Percentiles rank a stretch among this genome's conserved stretches.
Evolutionary conservation across 1,140 invertebrate genomes (phyloP).

Genomic region (Ceratina japonica): DNA sequence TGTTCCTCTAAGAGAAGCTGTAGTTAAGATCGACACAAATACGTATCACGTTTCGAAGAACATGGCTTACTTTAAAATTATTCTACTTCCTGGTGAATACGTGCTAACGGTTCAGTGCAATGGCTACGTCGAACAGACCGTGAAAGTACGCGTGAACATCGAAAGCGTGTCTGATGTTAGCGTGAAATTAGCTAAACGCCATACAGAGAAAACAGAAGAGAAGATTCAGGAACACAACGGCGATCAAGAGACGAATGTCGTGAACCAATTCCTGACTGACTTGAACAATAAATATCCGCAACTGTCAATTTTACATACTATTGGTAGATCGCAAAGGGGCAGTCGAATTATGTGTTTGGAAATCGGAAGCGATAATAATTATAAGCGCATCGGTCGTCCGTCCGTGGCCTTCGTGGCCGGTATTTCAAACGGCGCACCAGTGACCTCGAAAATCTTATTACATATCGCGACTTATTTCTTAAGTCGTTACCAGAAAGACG

Average conservation of each 20-base stretch:
- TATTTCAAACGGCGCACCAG: conserved; percentile 64
- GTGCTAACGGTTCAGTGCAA: conserved; percentile 81
- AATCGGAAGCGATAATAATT: conserved; percentile 63
- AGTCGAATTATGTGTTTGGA: conserved; percentile 68
- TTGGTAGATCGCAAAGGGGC: conserved; percentile 63
- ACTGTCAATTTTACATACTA: conserved; percentile 67
- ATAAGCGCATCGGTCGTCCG: conserved; percentile 60
- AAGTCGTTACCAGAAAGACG: conserved; percentile 62
- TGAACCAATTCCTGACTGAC: conserved; percentile 65
- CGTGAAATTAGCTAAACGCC: conserved; percentile 60
- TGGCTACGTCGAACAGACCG: conserved; percentile 79
- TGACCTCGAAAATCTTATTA: conserved; percentile 69
- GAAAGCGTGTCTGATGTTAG: conserved; percentile 69
- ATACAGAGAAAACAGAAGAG: conserved; percentile 1
- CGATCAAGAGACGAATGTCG: conserved; percentile 22
- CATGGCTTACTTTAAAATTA: conserved; percentile 84
- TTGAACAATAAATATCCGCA: conserved; percentile 69
- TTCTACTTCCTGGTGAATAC: conserved; percentile 84
- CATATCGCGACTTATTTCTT: conserved; percentile 70
- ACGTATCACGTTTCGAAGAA: conserved; percentile 84
- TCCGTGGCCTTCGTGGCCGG: conserved; percentile 72
- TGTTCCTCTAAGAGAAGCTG: conserved; percentile 85
- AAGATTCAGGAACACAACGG: conserved; percentile 23
- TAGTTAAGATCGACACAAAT: conserved; percentile 82
- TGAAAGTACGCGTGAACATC: conserved; percentile 73